Evolutionary conservation across 2,888 invertebrate genomes (phyloP).

Genomic region (Aquatica leii): DNA sequence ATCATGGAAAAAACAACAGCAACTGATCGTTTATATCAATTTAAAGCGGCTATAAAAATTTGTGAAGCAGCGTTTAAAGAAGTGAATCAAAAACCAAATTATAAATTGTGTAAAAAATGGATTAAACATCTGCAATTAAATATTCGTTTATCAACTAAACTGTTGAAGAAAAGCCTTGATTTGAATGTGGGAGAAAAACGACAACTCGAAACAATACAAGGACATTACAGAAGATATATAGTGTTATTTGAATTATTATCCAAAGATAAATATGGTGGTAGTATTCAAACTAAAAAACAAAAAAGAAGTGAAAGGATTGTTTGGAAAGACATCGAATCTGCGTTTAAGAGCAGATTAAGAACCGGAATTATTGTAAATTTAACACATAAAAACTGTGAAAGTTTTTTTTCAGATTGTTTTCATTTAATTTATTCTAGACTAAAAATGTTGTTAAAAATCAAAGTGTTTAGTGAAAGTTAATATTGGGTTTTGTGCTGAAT

Average conservation of each 20-base stretch:
- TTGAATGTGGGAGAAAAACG: neutral
- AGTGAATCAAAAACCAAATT: no score
- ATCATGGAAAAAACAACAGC: no score
- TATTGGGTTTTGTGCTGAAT: slow-evolving; percentile 7
- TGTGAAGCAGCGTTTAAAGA: no score
- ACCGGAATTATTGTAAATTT: slow-evolving; percentile 1
- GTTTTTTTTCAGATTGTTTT: neutral
- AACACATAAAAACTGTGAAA: neutral
- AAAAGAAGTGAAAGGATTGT: neutral
- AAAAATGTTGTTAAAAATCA: neutral
- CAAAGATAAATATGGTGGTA: neutral
- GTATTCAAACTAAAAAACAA: neutral
- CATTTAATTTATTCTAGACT: neutral
- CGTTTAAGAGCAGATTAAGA: neutral
- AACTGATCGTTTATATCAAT: no score
- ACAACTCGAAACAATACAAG: neutral
- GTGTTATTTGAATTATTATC: neutral
- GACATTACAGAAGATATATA: slow-evolving; percentile 3
- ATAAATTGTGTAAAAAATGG: neutral
- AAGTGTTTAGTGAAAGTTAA: neutral
- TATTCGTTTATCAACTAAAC: neutral
- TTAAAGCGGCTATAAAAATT: no score
- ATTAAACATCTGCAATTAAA: neutral
- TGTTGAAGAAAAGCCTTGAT: neutral
- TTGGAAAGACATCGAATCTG: neutral